A percentile compares a stretch with the other conserved stretches of the same genome.
Conservation (phyloP, 2,797 vertebrate genomes). For the Apodemus agrarius region DNA sequence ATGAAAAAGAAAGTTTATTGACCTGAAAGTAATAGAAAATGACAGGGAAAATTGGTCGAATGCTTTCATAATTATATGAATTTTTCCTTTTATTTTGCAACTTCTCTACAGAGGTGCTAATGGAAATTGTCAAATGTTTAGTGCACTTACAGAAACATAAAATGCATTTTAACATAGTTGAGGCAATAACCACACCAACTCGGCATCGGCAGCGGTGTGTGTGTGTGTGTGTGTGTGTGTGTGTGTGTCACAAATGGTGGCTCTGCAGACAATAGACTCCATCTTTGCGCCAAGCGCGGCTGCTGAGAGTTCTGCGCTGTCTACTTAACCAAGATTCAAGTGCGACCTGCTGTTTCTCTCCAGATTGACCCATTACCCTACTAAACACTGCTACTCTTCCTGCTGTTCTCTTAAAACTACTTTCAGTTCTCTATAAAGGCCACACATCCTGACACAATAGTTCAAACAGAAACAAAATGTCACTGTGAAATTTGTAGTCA, state of each 20-base stretch:
- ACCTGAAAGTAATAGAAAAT: slow-evolving; percentile 56
- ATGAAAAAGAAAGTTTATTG: slow-evolving; percentile 57
- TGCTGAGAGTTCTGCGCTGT: neutral
- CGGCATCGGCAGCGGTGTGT: neutral
- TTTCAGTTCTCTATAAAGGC: neutral
- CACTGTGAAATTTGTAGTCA: neutral
- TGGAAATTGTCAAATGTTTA: slow-evolving; percentile 51
- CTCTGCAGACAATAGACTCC: neutral
- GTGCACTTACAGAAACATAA: slow-evolving; percentile 49
- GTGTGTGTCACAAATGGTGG: too few species aligned
- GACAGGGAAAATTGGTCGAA: slow-evolving; percentile 53
- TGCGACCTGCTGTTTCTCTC: neutral
- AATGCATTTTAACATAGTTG: slow-evolving; percentile 42
- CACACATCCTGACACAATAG: neutral
- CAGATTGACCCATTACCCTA: neutral
- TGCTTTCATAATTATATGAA: slow-evolving; percentile 61
- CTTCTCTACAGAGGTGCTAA: slow-evolving; percentile 55
- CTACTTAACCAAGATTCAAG: neutral
- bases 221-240: too few species aligned
- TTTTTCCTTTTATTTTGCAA: slow-evolving; percentile 71
- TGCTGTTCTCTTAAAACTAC: neutral
- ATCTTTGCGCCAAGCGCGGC: neutral
- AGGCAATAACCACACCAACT: neutral
- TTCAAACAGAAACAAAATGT: neutral
- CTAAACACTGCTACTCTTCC: neutral